A percentile compares a stretch with the other conserved stretches of the same genome.
These are phyloP conservation scores for Stegastes partitus DNA, from an alignment of 2,113 vertebrate species.

Conservation along the genomic window DNA sequence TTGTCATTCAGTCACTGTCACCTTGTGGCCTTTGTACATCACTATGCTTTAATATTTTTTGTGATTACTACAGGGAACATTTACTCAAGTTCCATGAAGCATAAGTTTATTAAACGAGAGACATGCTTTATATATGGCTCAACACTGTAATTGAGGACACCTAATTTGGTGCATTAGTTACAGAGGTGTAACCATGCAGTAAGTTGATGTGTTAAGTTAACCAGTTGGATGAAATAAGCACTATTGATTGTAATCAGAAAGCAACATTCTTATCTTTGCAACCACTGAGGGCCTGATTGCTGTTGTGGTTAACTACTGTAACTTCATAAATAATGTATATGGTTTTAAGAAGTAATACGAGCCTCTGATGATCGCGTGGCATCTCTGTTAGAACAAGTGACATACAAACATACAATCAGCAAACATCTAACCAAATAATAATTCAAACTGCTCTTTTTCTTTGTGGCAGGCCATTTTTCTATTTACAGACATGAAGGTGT, in stretches of 20 bases:
- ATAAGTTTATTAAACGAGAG: too few relatives aligned
- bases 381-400: not conserved
- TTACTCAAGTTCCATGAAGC: too few relatives aligned
- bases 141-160: not conserved
- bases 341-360: conserved; percentile 40
- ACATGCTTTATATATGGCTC: too few relatives aligned
- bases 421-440: not conserved
- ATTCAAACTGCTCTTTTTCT: not conserved
- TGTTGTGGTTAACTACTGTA: conserved; percentile 1
- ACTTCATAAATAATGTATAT: conserved; percentile 31
- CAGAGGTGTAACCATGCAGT: not conserved
- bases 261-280: not conserved
- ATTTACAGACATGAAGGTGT: not conserved
- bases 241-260: not conserved
- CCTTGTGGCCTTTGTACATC: not conserved
- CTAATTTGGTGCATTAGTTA: not conserved
- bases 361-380: not conserved
- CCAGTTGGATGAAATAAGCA: not conserved
- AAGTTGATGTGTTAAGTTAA: not conserved
- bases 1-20: not conserved
- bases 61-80: too few relatives aligned
- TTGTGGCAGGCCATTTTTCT: not conserved
- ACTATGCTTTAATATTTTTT: too few relatives aligned
- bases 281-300: not conserved
- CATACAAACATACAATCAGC: not conserved